Evolutionary conservation across 2,113 vertebrate genomes (phyloP).

Genomic region (Leptodactylus fuscus): DNA sequence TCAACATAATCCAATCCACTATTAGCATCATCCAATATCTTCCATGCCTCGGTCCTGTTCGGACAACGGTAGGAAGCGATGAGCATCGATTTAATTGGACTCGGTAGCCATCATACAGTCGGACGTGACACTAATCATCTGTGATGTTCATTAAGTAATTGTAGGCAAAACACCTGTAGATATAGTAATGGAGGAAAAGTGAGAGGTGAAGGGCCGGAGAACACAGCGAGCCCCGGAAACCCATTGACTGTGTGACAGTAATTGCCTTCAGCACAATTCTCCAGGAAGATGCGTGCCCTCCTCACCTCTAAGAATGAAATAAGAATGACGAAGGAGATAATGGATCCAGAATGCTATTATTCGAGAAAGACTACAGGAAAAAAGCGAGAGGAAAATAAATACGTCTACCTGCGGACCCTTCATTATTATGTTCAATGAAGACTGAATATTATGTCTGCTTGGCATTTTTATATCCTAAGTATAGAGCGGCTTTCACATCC

Average conservation of each 20-base stretch:
- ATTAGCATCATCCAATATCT: not conserved
- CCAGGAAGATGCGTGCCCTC: slow-evolving; percentile 27
- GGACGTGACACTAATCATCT: slow-evolving; percentile 1
- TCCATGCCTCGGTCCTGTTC: not conserved
- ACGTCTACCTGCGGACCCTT: not conserved
- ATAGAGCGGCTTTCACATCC: not conserved
- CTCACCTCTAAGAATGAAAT: slow-evolving; percentile 41
- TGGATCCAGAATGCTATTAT: not conserved
- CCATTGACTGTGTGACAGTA: slow-evolving; percentile 33
- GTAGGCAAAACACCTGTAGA: slow-evolving; percentile 32
- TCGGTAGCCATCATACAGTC: not conserved
- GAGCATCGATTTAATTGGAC: not conserved
- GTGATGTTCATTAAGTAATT: slow-evolving; percentile 24
- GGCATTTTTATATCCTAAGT: not conserved
- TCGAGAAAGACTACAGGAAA: slow-evolving; percentile 6
- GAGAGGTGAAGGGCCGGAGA: slow-evolving; percentile 9
- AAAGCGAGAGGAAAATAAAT: not conserved
- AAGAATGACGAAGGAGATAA: slow-evolving; percentile 29
- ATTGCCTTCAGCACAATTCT: slow-evolving; percentile 24
- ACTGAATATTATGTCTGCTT: not conserved
- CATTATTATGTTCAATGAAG: slow-evolving; percentile 7
- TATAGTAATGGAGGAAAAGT: not conserved
- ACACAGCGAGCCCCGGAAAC: not conserved
- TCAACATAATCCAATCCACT: not conserved
- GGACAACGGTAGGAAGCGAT: not conserved